These are phyloP conservation scores for Phenganax subtilis DNA, from an alignment of 92 coral and sea anemone species.

Conservation along the genomic window DNA sequence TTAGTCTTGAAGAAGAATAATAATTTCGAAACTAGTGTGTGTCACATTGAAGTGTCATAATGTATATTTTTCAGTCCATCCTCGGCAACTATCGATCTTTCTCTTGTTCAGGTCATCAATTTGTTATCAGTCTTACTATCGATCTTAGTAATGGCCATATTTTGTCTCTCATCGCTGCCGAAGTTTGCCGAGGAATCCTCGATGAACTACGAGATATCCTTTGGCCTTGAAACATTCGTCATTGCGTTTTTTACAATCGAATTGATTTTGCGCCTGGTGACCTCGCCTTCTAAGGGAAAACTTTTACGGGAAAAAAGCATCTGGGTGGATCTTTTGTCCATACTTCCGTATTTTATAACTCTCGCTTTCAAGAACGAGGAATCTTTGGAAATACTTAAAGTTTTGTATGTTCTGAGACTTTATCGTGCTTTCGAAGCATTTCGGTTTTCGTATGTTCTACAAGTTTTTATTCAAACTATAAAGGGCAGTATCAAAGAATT, in stretches of 20 bases:
- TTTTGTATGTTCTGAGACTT: constrained; percentile 75
- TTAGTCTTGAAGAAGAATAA: too few species aligned
- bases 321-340: constrained; percentile 81
- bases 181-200: constrained; percentile 61
- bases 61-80: neutral
- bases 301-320: constrained; percentile 61
- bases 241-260: constrained; percentile 81
- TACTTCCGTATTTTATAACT: constrained; percentile 66
- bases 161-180: constrained; percentile 72
- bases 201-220: constrained; percentile 48
- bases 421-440: constrained; percentile 72
- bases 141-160: constrained; percentile 69
- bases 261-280: constrained; percentile 61
- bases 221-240: constrained; percentile 64
- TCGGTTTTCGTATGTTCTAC: constrained; percentile 83
- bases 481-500: constrained; percentile 85
- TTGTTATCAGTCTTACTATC: constrained; percentile 65
- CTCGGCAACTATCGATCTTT: neutral
- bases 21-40: too few species aligned
- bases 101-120: constrained; percentile 57
- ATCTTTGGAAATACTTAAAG: constrained; percentile 74
- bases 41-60: too few species aligned
- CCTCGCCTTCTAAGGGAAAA: constrained; percentile 61
- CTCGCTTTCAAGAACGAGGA: constrained; percentile 49
- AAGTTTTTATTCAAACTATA: constrained; percentile 86